A percentile compares a stretch with the other conserved stretches of the same genome.
Conservation (phyloP, 2,797 vertebrate genomes). For the Poliocrania exsul region DNA sequence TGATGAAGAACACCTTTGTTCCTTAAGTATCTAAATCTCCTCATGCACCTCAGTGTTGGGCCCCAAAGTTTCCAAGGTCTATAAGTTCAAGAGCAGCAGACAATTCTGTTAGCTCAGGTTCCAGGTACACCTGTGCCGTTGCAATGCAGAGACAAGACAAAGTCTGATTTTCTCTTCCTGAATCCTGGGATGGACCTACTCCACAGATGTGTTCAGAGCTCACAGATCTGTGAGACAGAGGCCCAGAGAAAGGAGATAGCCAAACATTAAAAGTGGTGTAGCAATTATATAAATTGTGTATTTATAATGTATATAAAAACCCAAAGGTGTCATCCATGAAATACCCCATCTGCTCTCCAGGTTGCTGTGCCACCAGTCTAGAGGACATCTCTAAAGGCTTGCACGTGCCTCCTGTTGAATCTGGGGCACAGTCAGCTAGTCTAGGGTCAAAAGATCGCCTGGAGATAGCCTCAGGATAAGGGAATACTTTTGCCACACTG, state of each 20-base stretch:
- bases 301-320: no score
- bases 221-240: background rate
- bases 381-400: background rate
- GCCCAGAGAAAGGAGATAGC: background rate
- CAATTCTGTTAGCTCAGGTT: background rate
- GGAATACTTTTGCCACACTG: background rate
- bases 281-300: background rate
- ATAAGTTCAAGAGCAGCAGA: background rate
- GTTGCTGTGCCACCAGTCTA: background rate
- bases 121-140: background rate
- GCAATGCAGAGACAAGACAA: background rate
- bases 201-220: background rate
- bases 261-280: background rate
- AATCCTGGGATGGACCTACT: background rate
- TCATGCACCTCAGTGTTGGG: background rate
- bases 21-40: background rate
- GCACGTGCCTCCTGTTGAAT: background rate
- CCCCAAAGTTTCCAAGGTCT: background rate
- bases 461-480: background rate
- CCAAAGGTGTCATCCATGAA: background rate
- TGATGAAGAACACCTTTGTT: background rate
- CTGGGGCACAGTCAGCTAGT: background rate
- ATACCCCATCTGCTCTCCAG: background rate
- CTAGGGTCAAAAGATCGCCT: background rate
- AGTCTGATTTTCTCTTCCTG: background rate